These are phyloP conservation scores for Palythoa caribaeorum DNA, from an alignment of 92 coral and sea anemone genomes.

Conservation along the genomic window DNA sequence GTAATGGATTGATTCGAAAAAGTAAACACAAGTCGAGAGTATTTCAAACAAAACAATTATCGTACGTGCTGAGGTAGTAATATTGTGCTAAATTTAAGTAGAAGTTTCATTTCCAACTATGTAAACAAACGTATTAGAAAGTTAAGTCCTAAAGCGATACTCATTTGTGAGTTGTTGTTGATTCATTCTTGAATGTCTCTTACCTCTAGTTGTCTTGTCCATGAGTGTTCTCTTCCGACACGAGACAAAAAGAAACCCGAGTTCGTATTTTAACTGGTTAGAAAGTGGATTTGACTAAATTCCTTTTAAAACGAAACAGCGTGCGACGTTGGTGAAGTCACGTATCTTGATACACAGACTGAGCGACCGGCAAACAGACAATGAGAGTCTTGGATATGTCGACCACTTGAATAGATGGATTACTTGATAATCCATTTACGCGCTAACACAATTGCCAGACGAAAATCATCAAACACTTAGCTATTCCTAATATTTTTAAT, in stretches of 20 bases:
- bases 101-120: too few relatives aligned
- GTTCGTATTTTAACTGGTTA: background rate
- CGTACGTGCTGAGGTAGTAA: background rate
- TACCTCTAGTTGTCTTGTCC: background rate
- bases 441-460: background rate
- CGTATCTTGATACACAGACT: background rate
- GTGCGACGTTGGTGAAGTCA: background rate
- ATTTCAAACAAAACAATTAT: background rate
- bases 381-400: background rate
- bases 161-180: background rate
- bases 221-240: background rate
- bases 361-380: background rate
- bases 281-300: background rate
- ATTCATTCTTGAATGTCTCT: background rate
- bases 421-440: background rate
- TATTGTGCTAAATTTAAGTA: too few relatives aligned
- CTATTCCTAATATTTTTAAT: too few relatives aligned
- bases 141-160: background rate
- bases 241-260: background rate
- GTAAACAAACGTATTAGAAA: background rate
- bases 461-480: background rate
- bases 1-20: background rate
- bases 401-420: background rate
- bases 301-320: background rate
- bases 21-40: background rate